phyloP scores from a whole-genome alignment of 2,113 vertebrate genomes.

The Meleagris gallopavo region DNA sequence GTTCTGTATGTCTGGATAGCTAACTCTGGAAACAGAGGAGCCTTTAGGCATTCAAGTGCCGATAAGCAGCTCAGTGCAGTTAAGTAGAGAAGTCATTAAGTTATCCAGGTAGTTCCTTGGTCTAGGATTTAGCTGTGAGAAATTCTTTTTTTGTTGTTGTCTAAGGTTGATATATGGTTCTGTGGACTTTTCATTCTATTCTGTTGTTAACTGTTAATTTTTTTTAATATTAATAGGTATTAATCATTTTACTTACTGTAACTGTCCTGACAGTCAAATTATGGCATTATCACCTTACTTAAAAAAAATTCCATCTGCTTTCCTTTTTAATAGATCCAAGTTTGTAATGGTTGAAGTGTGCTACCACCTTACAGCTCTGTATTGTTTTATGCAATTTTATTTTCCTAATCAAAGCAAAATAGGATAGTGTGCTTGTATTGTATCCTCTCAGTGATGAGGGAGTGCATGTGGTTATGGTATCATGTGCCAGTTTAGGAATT shows the following conservation, averaged over 20 bases:
- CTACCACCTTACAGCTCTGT: neutral
- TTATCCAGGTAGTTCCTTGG: neutral
- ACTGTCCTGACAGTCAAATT: neutral
- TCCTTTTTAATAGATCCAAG: neutral
- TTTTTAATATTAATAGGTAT: neutral
- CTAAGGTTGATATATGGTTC: neutral
- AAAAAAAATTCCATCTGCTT: neutral
- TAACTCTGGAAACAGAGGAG: neutral
- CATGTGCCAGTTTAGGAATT: neutral
- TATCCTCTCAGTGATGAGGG: neutral
- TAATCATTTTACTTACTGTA: neutral
- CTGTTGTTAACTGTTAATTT: neutral
- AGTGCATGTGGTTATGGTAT: neutral
- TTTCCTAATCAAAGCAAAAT: neutral
- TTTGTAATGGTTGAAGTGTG: neutral
- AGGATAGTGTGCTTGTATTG: neutral
- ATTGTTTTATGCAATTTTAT: neutral
- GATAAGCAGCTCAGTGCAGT: accelerated
- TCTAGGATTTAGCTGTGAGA: neutral
- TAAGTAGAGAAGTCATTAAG: neutral
- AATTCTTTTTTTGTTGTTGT: neutral
- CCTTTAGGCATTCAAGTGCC: neutral
- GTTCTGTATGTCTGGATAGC: neutral
- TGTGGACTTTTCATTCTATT: neutral
- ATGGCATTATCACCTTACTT: neutral